Percentiles rank a stretch among this genome's conserved stretches.
phyloP scores from a whole-genome alignment of 53 echinoderm and acorn worm species.

The Holothuria scabra region DNA sequence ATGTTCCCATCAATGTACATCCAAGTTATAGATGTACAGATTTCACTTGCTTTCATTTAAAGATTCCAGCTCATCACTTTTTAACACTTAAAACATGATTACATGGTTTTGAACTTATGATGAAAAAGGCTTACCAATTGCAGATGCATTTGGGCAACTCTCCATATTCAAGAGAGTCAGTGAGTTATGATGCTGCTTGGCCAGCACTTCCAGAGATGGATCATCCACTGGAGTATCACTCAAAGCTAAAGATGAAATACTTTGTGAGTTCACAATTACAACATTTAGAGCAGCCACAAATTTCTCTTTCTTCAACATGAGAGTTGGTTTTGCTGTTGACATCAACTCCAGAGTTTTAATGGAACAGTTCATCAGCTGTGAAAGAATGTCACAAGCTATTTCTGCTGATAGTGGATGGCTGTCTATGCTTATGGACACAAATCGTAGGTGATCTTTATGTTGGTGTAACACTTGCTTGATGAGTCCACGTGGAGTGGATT shows the following conservation, averaged over 20 bases:
- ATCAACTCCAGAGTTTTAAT: constrained; percentile 83
- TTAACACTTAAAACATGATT: too few species aligned
- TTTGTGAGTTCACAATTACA: constrained; percentile 75
- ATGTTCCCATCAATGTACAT: too few species aligned
- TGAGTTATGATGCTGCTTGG: constrained; percentile 72
- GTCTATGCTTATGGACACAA: constrained; percentile 87
- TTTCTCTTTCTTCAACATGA: constrained; percentile 66
- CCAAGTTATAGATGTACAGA: too few species aligned
- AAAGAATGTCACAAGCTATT: constrained; percentile 77
- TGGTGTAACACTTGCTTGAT: constrained; percentile 79
- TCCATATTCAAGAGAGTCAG: constrained; percentile 74
- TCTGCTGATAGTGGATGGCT: constrained; percentile 73
- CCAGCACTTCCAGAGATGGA: constrained; percentile 73
- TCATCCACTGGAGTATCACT: constrained; percentile 91
- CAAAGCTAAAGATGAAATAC: constrained; percentile 69
- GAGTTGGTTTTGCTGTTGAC: constrained; percentile 72
- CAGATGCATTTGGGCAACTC: constrained; percentile 78
- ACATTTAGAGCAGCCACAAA: constrained; percentile 72
- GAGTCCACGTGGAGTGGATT: constrained; percentile 74
- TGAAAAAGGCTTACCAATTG: constrained; percentile 63
- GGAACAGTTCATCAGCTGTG: constrained; percentile 73
- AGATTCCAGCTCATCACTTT: too few species aligned
- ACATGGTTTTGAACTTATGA: too few species aligned
- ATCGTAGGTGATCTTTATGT: constrained; percentile 74
- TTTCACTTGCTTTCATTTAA: too few species aligned